These are phyloP conservation scores for Drosophila tani DNA, from an alignment of 1,140 invertebrate genomes.

Conservation along the genomic window DNA sequence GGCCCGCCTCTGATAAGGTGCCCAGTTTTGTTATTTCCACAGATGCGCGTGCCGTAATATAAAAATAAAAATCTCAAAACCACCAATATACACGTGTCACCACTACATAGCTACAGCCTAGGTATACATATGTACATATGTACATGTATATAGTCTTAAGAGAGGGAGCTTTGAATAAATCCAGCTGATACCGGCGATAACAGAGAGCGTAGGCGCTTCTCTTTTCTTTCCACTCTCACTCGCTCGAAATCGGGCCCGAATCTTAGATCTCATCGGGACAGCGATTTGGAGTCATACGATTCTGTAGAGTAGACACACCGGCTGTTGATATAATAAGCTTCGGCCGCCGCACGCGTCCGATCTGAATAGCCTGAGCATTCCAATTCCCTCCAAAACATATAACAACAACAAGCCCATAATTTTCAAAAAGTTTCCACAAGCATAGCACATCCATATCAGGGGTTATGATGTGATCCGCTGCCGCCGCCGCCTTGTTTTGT, in stretches of 20 bases:
- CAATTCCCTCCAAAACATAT: conserved; percentile 1
- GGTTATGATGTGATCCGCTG: conserved; percentile 1
- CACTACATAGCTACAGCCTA: not conserved
- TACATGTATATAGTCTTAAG: not conserved
- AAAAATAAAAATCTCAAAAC: conserved; percentile 57
- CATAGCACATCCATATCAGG: conserved; percentile 30
- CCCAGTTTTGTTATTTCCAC: conserved; percentile 23
- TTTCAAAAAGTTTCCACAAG: conserved; percentile 41
- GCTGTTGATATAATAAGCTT: conserved; percentile 34
- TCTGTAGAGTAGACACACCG: conserved; percentile 24
- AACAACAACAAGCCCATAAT: conserved; percentile 15
- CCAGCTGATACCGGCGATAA: conserved; percentile 34
- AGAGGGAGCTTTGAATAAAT: conserved; percentile 14
- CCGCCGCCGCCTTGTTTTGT: not conserved
- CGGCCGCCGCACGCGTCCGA: conserved; percentile 9
- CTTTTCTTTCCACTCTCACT: conserved; percentile 14
- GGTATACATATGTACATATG: not conserved
- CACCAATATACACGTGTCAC: conserved; percentile 23
- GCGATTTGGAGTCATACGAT: conserved; percentile 39
- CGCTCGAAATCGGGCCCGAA: conserved; percentile 14
- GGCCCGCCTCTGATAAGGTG: conserved; percentile 25
- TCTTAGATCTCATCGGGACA: conserved; percentile 12
- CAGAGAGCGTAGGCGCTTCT: conserved; percentile 18
- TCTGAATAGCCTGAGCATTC: conserved; percentile 19
- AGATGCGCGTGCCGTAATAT: conserved; percentile 47